Evolutionary conservation across 2,797 vertebrate species (phyloP).

Genomic region (Pantherophis alleghaniensis): DNA sequence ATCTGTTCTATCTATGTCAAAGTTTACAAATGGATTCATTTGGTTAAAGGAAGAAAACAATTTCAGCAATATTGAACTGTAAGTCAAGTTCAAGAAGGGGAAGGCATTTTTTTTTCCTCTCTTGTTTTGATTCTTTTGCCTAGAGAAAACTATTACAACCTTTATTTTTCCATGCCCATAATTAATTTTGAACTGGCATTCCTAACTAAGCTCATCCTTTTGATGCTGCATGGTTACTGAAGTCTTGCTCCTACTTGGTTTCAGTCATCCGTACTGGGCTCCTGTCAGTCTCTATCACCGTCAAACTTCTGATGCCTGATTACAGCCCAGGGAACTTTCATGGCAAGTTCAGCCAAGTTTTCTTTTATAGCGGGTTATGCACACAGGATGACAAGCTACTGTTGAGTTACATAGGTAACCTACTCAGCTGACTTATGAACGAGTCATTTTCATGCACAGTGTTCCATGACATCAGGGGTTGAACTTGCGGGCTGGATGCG

Average conservation of each 20-base stretch:
- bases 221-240: neutral
- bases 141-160: neutral
- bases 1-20: neutral
- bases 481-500: no score
- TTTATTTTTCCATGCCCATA: neutral
- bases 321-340: neutral
- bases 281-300: neutral
- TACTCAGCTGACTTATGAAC: neutral
- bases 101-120: neutral
- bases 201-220: neutral
- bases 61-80: neutral
- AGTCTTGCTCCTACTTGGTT: neutral
- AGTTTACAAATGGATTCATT: conserved; percentile 13
- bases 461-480: neutral
- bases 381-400: neutral
- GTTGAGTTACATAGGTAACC: neutral
- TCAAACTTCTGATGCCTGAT: neutral
- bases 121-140: neutral
- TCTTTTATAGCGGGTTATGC: neutral
- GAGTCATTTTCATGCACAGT: neutral
- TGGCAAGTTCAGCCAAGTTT: neutral
- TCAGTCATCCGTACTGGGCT: neutral
- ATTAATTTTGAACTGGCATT: neutral
- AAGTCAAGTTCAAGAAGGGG: neutral
- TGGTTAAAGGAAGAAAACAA: neutral